Evolutionary conservation across 1,140 invertebrate species (phyloP).

Genomic region (Ceratina australensis): DNA sequence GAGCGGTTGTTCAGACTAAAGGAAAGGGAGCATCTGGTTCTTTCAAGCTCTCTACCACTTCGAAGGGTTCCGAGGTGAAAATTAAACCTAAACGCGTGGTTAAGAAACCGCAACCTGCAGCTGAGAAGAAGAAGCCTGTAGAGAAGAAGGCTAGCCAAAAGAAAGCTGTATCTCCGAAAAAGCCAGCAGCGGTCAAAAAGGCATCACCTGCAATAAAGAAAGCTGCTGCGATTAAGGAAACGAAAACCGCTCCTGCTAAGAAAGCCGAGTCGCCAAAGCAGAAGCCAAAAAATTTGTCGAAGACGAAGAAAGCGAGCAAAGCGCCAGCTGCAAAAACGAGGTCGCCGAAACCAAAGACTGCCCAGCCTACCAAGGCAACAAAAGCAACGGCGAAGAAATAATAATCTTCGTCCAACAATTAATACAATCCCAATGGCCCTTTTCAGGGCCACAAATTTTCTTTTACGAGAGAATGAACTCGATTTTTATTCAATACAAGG

Average conservation of each 20-base stretch:
- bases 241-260: slow-evolving; percentile 33
- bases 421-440: slow-evolving; percentile 48
- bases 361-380: neutral
- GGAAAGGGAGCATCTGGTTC: slow-evolving; percentile 61
- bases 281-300: slow-evolving; percentile 43
- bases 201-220: too few species aligned
- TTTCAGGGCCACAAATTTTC: slow-evolving; percentile 54
- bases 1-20: slow-evolving; percentile 56
- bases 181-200: slow-evolving; percentile 25
- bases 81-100: slow-evolving; percentile 1
- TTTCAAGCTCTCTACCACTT: slow-evolving; percentile 33
- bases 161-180: slow-evolving; percentile 31
- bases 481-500: too few species aligned
- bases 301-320: slow-evolving; percentile 52
- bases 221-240: slow-evolving; percentile 20
- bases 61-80: slow-evolving; percentile 21
- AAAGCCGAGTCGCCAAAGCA: slow-evolving; percentile 34
- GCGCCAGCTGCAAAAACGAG: slow-evolving; percentile 54
- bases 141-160: slow-evolving; percentile 28
- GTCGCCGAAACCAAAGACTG: slow-evolving; percentile 55
- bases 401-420: slow-evolving; percentile 30
- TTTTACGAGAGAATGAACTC: slow-evolving; percentile 11
- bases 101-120: neutral
- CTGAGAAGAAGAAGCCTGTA: neutral
- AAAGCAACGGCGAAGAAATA: slow-evolving; percentile 54